Evolutionary conservation across 1,140 invertebrate species (phyloP), one percentile per base, ranked within the genome.

Genomic region (Acromyrmex echinatior): DNA sequence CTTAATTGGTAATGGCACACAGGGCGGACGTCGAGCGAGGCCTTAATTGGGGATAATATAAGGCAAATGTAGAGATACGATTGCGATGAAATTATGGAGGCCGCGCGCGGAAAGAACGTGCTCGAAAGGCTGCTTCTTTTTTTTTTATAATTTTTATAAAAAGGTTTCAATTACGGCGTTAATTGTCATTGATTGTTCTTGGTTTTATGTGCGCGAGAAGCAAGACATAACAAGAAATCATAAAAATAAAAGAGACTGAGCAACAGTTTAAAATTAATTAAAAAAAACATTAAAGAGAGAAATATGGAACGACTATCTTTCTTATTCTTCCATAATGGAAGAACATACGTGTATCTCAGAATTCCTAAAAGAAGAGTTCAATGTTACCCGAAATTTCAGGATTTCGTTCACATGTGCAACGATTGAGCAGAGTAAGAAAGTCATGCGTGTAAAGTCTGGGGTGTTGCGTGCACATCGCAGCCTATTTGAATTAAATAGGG

Each of bases 1-100:
- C 89, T 91, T 91, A 91, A 91, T 91, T 91, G 89, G 90, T 90
- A 91, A 88, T 80, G 82, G 77, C 86, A 86, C 90, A 88, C 60
- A 53, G 86, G 65, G 18, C 80, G 65, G 45, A 49, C 81, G 39
- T 62, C 68, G n/a, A 58, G n/a, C 74, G 60, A 76, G 73, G 56
- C 86, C 89, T 90, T 90, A 91, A 91, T 91, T 91, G 87, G 87
- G 81, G 73, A 90, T 90, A 88, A 82, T 86, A 81, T 86, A 86
- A 87, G 89, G 66, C 53, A 76, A 51, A 39, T 25, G 58, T 58
- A 28, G 62, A 77, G 84, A 79, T 62, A 35, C 60, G 88, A 89
- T 81, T 86, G 60, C 82, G n/a, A 45, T 85, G 73, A 28, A 71
- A 21, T 71, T 71, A 63, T 21, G 62, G 28, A 49, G 21, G 76